These are phyloP conservation scores for Suricata suricatta DNA, from an alignment of 2,113 vertebrate genomes.

Conservation along the genomic window DNA sequence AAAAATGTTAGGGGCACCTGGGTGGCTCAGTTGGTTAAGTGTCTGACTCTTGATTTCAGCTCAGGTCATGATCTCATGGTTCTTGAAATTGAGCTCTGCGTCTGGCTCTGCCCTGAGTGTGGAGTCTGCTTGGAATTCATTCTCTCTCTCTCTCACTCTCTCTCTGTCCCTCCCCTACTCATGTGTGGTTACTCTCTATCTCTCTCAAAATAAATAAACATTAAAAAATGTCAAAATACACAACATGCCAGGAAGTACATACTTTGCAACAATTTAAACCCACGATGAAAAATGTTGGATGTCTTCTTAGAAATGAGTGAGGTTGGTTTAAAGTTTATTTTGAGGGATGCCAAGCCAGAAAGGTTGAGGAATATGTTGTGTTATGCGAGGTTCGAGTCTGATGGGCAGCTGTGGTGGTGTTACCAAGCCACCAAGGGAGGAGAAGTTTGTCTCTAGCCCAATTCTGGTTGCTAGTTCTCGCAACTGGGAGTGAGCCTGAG, in stretches of 20 bases:
- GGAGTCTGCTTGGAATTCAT: too few species aligned
- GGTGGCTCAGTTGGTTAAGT: too few species aligned
- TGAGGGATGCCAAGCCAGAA: background rate
- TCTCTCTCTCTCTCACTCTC: too few species aligned
- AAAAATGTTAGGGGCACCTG: background rate
- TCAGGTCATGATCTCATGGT: too few species aligned
- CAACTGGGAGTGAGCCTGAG: background rate
- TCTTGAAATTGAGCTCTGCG: too few species aligned
- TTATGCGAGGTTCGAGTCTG: background rate
- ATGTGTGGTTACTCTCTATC: too few species aligned
- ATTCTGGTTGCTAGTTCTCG: background rate
- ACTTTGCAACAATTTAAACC: background rate
- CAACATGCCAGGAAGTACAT: background rate
- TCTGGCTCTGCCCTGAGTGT: too few species aligned
- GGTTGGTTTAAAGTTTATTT: background rate
- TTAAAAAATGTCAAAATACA: background rate
- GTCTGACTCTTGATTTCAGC: too few species aligned
- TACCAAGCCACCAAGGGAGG: background rate
- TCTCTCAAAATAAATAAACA: too few species aligned
- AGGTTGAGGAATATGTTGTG: background rate
- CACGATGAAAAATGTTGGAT: background rate
- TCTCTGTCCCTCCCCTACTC: too few species aligned
- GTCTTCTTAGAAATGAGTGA: background rate
- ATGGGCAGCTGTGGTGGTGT: background rate
- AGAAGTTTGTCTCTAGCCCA: background rate